phyloP scores from a whole-genome alignment of 2,797 vertebrate species.

The Mycteria americana region DNA sequence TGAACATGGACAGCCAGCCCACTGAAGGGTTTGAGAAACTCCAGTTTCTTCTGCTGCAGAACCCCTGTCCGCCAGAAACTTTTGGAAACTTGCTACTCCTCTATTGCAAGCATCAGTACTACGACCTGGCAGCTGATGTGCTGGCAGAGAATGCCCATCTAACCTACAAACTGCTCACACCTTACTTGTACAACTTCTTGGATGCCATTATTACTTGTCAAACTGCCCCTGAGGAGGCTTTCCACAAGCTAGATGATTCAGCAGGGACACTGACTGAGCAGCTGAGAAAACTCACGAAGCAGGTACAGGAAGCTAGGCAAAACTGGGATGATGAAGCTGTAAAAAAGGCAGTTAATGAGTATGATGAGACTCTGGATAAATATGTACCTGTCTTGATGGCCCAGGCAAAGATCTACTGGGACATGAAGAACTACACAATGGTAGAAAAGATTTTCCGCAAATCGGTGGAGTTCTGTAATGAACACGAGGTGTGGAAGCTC shows the following conservation, averaged over 20 bases:
- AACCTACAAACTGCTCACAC: conserved; percentile 91
- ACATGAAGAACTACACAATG: conserved; percentile 91
- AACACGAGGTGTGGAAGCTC: conserved; percentile 93
- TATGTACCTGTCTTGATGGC: conserved; percentile 94
- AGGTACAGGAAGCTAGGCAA: conserved; percentile 87
- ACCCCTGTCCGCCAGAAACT: conserved; percentile 90
- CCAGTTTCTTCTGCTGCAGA: conserved; percentile 93
- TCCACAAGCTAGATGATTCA: conserved; percentile 89
- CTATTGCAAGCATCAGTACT: conserved; percentile 95
- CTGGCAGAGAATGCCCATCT: conserved; percentile 94
- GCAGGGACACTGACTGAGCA: conserved; percentile 86
- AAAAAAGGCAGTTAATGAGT: conserved; percentile 85
- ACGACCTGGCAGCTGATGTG: conserved; percentile 93
- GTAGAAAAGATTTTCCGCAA: conserved; percentile 96
- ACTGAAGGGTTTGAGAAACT: conserved; percentile 94
- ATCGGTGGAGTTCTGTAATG: conserved; percentile 91
- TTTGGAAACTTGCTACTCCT: conserved; percentile 94
- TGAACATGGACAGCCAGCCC: conserved; percentile 93
- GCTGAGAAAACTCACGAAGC: conserved; percentile 85
- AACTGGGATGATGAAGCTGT: conserved; percentile 84
- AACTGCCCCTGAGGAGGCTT: conserved; percentile 93
- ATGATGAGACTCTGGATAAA: conserved; percentile 88
- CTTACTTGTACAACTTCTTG: conserved; percentile 92
- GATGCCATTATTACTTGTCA: conserved; percentile 92
- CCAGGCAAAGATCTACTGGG: conserved; percentile 98